Base-by-base conservation (phyloP, 2,888 invertebrate genomes). In the Anthrax anthrax region DNA sequence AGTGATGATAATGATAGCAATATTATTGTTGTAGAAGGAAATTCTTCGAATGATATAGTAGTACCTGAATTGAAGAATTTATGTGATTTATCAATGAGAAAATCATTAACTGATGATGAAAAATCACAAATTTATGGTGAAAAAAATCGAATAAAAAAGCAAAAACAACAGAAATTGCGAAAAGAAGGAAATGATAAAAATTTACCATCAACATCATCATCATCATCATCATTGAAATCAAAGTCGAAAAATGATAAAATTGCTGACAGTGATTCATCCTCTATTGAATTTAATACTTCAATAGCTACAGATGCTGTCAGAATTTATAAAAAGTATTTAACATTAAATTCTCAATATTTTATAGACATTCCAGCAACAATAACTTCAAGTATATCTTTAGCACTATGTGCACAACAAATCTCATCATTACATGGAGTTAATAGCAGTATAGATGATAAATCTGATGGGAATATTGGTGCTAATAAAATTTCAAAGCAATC, bases 241-340 rank as follows among this genome's bases (percentile, higher is more conserved):
- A n/a, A n/a, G n/a, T n/a, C n/a, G n/a, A n/a, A n/a, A n/a, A n/a
- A n/a, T n/a, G n/a, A n/a, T 23, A 23, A 23, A 18, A 6, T 23
- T 6, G 23, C 4, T 23, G 23, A 23, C 4, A 6, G 23, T 23
- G 18, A 47, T 16, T 23, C 13, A 6, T 34, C n/a, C 6, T 16
- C 14, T 23, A 23, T 23, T 23, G 23, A 34, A 42, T 19, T 46
- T 27, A 38, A 48, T n/a, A 39, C 44, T n/a, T 40, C 50, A 14
- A 41, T 51, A 17, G 44, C 64, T 4, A 62, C 60, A 3, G 68
- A 69, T 60, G 67, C 67, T 2, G 60, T 69, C 48, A 55, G 62
- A 36, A 67, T 69, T 34, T 69, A 67, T 53, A 61, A 64, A 50
- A 68, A 67, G 50, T 69, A 69, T 58, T 58, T 68, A 48, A 65